phyloP scores from a whole-genome alignment of 2,888 invertebrate genomes.

The Acanthosoma haemorrhoidale region DNA sequence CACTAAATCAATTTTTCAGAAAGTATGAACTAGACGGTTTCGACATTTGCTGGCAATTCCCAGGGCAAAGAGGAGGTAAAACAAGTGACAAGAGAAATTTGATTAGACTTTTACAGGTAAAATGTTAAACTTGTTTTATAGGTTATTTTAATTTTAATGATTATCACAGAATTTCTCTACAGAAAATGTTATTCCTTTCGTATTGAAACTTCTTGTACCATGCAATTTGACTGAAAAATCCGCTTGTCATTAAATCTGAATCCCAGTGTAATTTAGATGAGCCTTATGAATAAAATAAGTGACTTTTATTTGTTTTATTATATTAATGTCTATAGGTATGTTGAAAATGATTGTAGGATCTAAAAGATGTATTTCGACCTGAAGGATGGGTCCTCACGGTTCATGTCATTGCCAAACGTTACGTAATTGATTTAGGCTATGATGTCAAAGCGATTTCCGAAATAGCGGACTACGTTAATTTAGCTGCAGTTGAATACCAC shows the following conservation, averaged over 20 bases:
- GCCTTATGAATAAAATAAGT: no score
- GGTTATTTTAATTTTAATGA: no score
- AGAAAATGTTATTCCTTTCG: no score
- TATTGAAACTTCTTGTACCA: no score
- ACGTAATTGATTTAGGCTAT: slow-evolving; percentile 29
- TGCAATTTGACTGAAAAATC: no score
- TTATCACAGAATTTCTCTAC: no score
- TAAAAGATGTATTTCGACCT: slow-evolving; percentile 11
- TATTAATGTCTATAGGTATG: no score
- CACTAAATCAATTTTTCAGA: neutral
- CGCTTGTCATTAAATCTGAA: no score
- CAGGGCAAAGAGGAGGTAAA: slow-evolving; percentile 31
- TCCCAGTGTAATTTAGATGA: no score
- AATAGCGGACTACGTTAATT: slow-evolving; percentile 29
- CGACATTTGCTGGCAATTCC: slow-evolving; percentile 33
- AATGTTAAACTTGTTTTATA: neutral
- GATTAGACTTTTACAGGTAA: slow-evolving; percentile 29
- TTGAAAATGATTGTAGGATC: slow-evolving; percentile 17
- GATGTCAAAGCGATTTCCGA: slow-evolving; percentile 25
- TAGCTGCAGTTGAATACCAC: slow-evolving; percentile 25
- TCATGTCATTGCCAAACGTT: slow-evolving; percentile 12
- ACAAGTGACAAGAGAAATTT: slow-evolving; percentile 33
- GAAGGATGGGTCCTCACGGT: slow-evolving; percentile 24
- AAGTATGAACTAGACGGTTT: slow-evolving; percentile 31
- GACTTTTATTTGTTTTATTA: no score